Conservation (phyloP, 2,888 invertebrate species). For the Chorisops tibialis region DNA sequence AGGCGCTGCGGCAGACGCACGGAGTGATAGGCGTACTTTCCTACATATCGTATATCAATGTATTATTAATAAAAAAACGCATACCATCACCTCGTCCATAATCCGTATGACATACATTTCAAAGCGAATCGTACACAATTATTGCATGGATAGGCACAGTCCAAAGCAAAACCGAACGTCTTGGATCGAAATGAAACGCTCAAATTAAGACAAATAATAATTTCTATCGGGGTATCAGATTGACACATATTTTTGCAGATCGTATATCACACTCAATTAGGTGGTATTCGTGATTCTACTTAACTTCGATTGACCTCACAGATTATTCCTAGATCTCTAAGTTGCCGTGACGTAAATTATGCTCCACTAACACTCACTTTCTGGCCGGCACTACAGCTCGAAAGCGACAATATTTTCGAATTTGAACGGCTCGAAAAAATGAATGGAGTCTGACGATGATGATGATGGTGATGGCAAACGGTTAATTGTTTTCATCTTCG, state of each 20-base stretch:
- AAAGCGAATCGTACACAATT: slow-evolving; percentile 1
- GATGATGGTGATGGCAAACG: slow-evolving; percentile 6
- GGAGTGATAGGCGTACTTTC: background rate
- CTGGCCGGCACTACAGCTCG: no score
- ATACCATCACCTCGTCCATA: slow-evolving; percentile 14
- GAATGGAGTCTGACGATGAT: slow-evolving; percentile 14
- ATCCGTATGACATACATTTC: slow-evolving; percentile 32
- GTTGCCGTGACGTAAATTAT: slow-evolving; percentile 49
- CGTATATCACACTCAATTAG: slow-evolving; percentile 50
- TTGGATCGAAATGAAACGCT: slow-evolving; percentile 23
- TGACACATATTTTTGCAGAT: slow-evolving; percentile 40
- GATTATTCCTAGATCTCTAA: slow-evolving; percentile 46
- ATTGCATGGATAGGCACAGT: background rate
- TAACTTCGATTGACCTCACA: slow-evolving; percentile 55
- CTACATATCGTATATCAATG: background rate
- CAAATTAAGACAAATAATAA: slow-evolving; percentile 34
- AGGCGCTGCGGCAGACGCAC: background rate
- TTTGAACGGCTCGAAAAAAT: slow-evolving; percentile 8
- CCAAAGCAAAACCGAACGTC: background rate
- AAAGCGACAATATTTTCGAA: slow-evolving; percentile 13
- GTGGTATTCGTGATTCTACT: slow-evolving; percentile 55
- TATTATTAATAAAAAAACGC: background rate
- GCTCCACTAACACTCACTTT: slow-evolving; percentile 27
- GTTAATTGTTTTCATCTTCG: slow-evolving; percentile 12
- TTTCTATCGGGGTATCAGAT: slow-evolving; percentile 39